A percentile compares a stretch with the other conserved stretches of the same genome.
These are phyloP conservation scores for Polia nebulosa DNA, from an alignment of 2,888 invertebrate genomes.

Conservation along the genomic window DNA sequence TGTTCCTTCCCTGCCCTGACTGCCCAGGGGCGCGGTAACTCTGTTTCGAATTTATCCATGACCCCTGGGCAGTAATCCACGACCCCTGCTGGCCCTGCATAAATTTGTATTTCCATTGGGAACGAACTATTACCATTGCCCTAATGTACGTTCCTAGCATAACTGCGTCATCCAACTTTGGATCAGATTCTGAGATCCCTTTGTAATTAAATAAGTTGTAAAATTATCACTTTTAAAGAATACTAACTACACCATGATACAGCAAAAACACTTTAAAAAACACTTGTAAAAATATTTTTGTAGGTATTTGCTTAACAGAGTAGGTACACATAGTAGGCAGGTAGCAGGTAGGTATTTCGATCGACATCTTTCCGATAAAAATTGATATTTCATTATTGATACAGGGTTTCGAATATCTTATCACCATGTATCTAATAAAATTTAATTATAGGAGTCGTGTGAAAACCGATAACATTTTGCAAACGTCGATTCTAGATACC, in stretches of 20 bases:
- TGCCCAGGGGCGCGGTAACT: too few relatives aligned
- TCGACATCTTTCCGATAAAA: not conserved
- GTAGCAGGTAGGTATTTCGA: not conserved
- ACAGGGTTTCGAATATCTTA: not conserved
- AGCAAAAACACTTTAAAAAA: not conserved
- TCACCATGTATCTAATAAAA: not conserved
- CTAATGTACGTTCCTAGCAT: too few relatives aligned
- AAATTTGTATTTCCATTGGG: too few relatives aligned
- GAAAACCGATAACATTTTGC: not conserved
- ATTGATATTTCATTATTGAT: not conserved
- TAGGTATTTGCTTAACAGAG: not conserved
- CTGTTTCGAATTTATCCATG: too few relatives aligned
- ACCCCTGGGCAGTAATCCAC: too few relatives aligned
- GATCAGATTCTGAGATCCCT: too few relatives aligned
- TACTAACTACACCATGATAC: not conserved
- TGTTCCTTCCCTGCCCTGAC: too few relatives aligned
- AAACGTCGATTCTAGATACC: not conserved
- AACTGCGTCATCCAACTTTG: too few relatives aligned
- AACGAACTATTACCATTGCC: too few relatives aligned
- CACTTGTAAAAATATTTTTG: not conserved
- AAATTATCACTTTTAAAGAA: constrained; percentile 4
- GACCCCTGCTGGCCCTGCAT: too few relatives aligned
- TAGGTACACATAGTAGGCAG: not conserved
- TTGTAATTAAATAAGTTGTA: too few relatives aligned
- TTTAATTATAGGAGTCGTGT: constrained; percentile 10